Base-by-base conservation (phyloP, 2,113 vertebrate genomes). In the Trogon surrucura region DNA sequence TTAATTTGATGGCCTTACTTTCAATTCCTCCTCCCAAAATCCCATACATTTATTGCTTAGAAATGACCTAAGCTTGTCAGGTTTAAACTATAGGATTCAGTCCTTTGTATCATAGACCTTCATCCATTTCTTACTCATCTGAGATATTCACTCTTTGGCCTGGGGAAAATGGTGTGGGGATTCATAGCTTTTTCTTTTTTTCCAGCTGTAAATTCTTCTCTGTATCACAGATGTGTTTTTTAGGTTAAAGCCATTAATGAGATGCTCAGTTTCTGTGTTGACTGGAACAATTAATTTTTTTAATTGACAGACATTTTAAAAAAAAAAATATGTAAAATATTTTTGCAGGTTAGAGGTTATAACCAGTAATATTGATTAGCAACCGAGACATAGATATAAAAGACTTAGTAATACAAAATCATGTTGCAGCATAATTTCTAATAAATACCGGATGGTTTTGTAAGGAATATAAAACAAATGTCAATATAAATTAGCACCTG, bases 1-100 rank as follows among this genome's bases (percentile, higher is more conserved):
- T 82, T 85, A 91, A 88, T 94, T 85, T 88, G 91, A 58, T 83
- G 16, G 44, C 11, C 41, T 80, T 87, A 72, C 41, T 93, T 95
- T 89, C 23, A 81, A 10, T 79, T 75, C 85, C 15, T 54, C 5
- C 17, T 92, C 23, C 25, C 47, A 81, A 75, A 78, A 80, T 85
- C 12, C 4, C 21, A 22, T 11, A 32, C 4, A 27, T 41, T 41
- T 54, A 12, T 58, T 58, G 67, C 23, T 77, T 77, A 77, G 26
- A 65, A 91, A 71, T 80, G 10, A 38, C 5, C 15, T 32, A 32
- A 30, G 4, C 4, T 19, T 77, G 5, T 10, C 44, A 83, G 3
- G 4, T 64, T 88, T 86, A 82, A 77, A 2, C 5, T 83, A 21
- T 14, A 72, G 4, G 1, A 72, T 38, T 75, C 25, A 60, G 32